Conservation (phyloP, 2,797 vertebrate genomes). For the Diceros bicornis region DNA sequence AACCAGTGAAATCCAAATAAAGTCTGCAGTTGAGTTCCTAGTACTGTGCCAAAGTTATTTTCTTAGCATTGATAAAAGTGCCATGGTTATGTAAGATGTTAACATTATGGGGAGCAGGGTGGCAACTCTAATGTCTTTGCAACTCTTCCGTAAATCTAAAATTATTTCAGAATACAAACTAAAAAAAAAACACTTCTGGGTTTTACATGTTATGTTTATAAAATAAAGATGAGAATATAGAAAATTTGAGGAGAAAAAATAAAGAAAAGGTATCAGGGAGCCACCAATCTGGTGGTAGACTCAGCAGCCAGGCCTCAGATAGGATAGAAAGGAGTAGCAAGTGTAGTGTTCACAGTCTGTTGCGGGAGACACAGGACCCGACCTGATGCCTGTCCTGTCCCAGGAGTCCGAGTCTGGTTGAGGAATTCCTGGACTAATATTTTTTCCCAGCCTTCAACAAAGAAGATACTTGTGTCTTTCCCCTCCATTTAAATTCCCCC, state of each 20-base stretch:
- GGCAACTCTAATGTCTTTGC: background rate
- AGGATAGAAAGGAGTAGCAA: background rate
- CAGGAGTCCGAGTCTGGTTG: background rate
- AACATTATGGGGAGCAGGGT: background rate
- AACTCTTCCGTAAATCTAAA: constrained; percentile 45
- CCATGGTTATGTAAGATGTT: background rate
- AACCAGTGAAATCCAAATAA: constrained; percentile 46
- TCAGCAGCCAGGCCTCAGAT: background rate
- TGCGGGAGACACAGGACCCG: background rate
- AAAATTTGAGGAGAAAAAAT: constrained; percentile 6
- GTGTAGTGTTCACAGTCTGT: background rate
- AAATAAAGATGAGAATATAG: background rate
- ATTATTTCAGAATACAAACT: constrained; percentile 41
- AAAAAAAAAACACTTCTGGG: background rate
- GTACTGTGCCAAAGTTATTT: constrained; percentile 29
- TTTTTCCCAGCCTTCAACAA: background rate
- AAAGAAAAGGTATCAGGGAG: background rate
- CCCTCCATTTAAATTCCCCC: background rate
- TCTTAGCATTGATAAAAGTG: background rate
- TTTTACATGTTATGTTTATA: background rate
- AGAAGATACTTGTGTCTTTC: constrained; percentile 30
- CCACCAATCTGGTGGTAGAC: background rate
- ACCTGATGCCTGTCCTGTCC: background rate
- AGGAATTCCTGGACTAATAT: background rate
- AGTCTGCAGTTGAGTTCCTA: constrained; percentile 32